Base-by-base conservation (phyloP, 2,113 vertebrate genomes). In the Phyllostomus discolor region DNA sequence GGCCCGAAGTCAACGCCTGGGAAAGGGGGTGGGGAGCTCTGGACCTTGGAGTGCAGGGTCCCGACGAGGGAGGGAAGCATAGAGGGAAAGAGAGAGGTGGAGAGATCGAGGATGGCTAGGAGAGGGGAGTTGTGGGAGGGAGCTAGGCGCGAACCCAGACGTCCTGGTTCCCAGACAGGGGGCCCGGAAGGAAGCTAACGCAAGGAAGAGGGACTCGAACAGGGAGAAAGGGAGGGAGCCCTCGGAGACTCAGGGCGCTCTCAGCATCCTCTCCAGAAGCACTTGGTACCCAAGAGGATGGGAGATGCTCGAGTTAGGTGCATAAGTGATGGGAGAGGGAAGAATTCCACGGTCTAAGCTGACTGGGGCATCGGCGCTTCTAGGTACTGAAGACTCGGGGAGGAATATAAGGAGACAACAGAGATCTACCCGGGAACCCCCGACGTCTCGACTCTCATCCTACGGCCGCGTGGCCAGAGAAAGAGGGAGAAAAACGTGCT, bases 1-100 rank as follows among this genome's bases (percentile, higher is more conserved):
- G 43, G 94, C 88, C 98, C 98, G 98, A 98, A 88, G 95, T 95
- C 99, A 98, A 79, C 97, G 97, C 98, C 98, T 91, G 98, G 96
- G 97, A 90, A 80, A 85, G 33, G 41, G 89, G 76, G n/a, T 69
- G 85, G 84, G 80, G 79, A 85, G 59, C 46, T 22, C 88, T 16
- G 76, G 94, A 92, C 92, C 54, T 73, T n/a, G 89, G 75, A 72
- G 87, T 86, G 86, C 86, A 12, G 91, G 87, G 46, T 84, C 66
- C 92, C 64, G 57, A 88, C 24, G 67, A 84, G 35, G 41, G 75
- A 62, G 82, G 12, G 41, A n/a, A 59, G 67, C 43, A 50, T 9
- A 31, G 59, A 46, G 73, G 70, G 70, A 19, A n/a, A 57, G 50
- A 64, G 59, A 84, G 81, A 43, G 28, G 72, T 20, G 69, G 80